A percentile compares a stretch with the other conserved stretches of the same genome.
Evolutionary conservation across 2,797 vertebrate genomes (phyloP).

Genomic region (Melanotaenia boesemani): DNA sequence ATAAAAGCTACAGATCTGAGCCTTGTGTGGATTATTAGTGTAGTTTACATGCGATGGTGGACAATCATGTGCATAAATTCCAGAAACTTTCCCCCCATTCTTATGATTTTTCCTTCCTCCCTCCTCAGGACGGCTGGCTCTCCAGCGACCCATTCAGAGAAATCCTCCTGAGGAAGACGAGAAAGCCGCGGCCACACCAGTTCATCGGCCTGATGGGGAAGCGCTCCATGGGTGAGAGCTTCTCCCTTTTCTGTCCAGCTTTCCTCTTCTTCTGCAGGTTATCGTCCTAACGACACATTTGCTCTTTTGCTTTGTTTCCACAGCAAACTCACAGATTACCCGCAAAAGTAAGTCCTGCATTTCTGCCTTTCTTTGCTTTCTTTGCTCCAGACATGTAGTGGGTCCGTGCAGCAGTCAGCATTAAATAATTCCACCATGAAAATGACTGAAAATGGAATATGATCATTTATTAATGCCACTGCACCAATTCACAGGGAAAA

Average conservation of each 20-base stretch:
- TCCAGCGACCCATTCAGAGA: slow-evolving; percentile 87
- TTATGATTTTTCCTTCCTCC: too few species aligned
- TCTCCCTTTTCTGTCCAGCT: neutral
- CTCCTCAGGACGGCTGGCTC: slow-evolving; percentile 87
- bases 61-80: too few species aligned
- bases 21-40: neutral
- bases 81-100: too few species aligned
- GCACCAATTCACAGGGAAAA: too few species aligned
- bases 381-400: too few species aligned
- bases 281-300: neutral
- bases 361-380: too few species aligned
- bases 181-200: slow-evolving; percentile 93
- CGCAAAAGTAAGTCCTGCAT: slow-evolving; percentile 84
- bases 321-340: slow-evolving; percentile 86
- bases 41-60: neutral
- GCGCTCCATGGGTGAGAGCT: slow-evolving; percentile 87
- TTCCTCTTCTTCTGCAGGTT: neutral
- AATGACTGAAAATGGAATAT: too few species aligned
- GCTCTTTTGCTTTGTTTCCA: neutral
- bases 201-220: slow-evolving; percentile 98
- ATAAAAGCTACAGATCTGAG: slow-evolving; percentile 18
- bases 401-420: too few species aligned
- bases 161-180: slow-evolving; percentile 91
- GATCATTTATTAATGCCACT: too few species aligned
- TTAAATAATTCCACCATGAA: too few species aligned